Evolutionary conservation across 2,113 vertebrate genomes (phyloP).

Genomic region (Neotoma lepida): DNA sequence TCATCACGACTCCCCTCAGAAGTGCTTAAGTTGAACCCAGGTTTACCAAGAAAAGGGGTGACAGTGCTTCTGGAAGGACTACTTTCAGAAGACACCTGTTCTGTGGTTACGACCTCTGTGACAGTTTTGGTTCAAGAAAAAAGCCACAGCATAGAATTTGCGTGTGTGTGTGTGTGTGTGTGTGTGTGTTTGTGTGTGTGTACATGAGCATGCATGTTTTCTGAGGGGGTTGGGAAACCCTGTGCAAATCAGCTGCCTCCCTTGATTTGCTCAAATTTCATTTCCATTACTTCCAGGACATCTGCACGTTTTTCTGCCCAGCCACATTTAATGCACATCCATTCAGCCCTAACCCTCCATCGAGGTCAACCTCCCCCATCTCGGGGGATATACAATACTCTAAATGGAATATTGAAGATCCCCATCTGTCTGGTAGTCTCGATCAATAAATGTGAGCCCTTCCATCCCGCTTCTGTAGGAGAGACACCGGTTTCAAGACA

Average conservation of each 20-base stretch:
- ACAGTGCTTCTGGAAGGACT: neutral
- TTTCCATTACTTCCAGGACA: conserved; percentile 73
- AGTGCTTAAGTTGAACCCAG: neutral
- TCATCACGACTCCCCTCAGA: neutral
- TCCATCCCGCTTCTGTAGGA: conserved; percentile 25
- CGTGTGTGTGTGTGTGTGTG: neutral
- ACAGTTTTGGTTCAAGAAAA: neutral
- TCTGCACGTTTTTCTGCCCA: conserved; percentile 72
- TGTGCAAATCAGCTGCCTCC: conserved; percentile 49
- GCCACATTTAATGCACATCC: conserved; percentile 69
- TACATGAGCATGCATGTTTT: neutral
- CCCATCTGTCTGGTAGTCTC: conserved; percentile 76
- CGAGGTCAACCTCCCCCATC: conserved; percentile 59
- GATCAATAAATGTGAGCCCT: conserved; percentile 69
- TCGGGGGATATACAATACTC: conserved; percentile 52
- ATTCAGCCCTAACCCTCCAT: conserved; percentile 52
- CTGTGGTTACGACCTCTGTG: neutral
- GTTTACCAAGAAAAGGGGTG: neutral
- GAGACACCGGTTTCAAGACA: conserved; percentile 51
- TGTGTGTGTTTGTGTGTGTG: neutral
- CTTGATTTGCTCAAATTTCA: conserved; percentile 75
- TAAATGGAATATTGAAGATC: conserved; percentile 77
- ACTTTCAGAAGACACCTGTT: neutral
- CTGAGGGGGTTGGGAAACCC: neutral
- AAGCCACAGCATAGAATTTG: neutral